These are phyloP conservation scores for Rhagium mordax DNA, from an alignment of 2,888 invertebrate genomes.

Conservation along the genomic window DNA sequence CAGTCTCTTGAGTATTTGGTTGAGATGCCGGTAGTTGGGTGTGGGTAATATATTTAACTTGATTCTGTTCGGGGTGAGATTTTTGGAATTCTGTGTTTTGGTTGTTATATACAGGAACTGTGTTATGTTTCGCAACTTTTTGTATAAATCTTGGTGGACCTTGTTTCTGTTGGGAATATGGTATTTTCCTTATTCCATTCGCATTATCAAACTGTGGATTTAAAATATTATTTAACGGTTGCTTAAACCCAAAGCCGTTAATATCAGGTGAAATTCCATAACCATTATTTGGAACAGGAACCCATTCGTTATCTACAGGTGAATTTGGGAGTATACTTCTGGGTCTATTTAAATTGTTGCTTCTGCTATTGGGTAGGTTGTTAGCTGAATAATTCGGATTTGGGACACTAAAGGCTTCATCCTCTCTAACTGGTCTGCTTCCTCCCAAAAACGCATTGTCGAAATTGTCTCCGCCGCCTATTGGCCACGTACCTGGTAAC, in stretches of 20 bases:
- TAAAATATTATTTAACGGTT: background rate
- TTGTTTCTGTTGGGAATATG: background rate
- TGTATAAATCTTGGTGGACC: slow-evolving; percentile 3
- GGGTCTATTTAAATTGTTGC: background rate
- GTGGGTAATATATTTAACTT: slow-evolving; percentile 11
- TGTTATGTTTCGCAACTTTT: background rate
- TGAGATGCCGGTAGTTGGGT: slow-evolving; percentile 3
- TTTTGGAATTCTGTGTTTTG: background rate
- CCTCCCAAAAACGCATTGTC: slow-evolving; percentile 14
- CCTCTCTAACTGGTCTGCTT: slow-evolving; percentile 31
- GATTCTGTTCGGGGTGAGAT: background rate
- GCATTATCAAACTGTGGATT: background rate
- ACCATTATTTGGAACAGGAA: background rate
- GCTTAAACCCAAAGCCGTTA: background rate
- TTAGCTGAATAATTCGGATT: background rate
- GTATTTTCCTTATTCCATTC: background rate
- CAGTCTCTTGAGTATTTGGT: background rate
- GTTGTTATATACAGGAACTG: background rate
- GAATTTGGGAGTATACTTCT: background rate
- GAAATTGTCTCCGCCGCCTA: background rate
- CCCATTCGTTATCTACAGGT: background rate
- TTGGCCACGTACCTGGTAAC: slow-evolving; percentile 49
- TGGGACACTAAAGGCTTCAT: slow-evolving; percentile 2
- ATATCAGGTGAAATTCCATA: background rate
- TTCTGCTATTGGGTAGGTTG: background rate